Percentiles rank a stretch among this genome's conserved stretches.
phyloP scores from a whole-genome alignment of 1,140 invertebrate genomes.

The Babylonia areolata region DNA sequence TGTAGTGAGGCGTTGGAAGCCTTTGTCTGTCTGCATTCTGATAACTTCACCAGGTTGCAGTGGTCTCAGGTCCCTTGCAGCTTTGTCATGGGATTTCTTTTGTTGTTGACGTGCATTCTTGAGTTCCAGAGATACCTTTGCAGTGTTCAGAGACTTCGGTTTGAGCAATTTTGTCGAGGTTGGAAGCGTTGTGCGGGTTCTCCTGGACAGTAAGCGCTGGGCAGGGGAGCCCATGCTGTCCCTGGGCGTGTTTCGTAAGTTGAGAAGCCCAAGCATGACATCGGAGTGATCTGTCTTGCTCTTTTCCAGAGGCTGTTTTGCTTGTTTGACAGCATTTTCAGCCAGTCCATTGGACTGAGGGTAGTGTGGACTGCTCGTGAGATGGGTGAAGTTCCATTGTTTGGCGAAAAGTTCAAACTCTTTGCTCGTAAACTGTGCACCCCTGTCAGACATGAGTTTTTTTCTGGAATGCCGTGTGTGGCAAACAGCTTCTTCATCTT shows the following conservation, averaged over 20 bases:
- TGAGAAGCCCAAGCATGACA: not conserved
- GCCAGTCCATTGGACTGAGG: not conserved
- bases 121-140: not conserved
- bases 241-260: not conserved
- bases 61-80: not conserved
- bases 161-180: not conserved
- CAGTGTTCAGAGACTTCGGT: not conserved
- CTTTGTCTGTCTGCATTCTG: constrained; percentile 1
- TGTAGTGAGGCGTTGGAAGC: not conserved
- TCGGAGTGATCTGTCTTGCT: not conserved
- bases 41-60: not conserved
- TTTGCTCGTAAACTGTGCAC: too few relatives aligned
- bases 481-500: too few relatives aligned
- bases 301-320: constrained; percentile 1
- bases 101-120: not conserved
- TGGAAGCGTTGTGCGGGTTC: not conserved
- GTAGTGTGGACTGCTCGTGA: constrained; percentile 19
- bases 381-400: not conserved
- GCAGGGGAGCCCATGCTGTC: constrained; percentile 15
- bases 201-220: not conserved
- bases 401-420: not conserved
- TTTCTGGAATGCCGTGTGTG: too few relatives aligned
- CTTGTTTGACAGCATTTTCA: constrained; percentile 10
- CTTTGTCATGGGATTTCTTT: not conserved
- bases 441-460: too few relatives aligned